Percentiles rank a stretch among this genome's conserved stretches.
Evolutionary conservation across 2,888 invertebrate genomes (phyloP).

Genomic region (Volucella inflata): DNA sequence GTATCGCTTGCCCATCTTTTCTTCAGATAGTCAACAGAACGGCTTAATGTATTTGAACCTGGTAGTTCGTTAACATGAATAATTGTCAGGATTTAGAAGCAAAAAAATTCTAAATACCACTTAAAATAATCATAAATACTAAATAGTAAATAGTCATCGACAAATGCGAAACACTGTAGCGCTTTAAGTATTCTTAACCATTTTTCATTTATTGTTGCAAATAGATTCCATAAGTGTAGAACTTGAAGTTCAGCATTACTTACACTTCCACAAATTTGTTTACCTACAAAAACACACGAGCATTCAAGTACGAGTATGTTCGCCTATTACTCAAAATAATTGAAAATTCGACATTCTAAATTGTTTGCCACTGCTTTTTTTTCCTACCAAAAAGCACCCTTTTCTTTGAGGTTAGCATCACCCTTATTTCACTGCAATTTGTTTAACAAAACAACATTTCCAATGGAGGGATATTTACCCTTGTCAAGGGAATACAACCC

Average conservation of each 20-base stretch:
- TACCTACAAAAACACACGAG: neutral
- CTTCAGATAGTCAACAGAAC: no score
- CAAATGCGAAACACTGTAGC: no score
- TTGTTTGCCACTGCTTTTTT: neutral
- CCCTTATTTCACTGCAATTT: conserved; percentile 76
- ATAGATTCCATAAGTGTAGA: no score
- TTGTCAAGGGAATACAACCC: conserved; percentile 52
- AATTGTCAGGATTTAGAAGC: no score
- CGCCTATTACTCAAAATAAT: conserved; percentile 33
- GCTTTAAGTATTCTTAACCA: no score
- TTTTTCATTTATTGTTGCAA: no score
- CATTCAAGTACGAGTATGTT: conserved; percentile 17
- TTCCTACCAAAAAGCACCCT: neutral
- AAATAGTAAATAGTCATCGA: no score
- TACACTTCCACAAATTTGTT: neutral
- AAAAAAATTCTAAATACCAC: no score
- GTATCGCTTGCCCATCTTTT: no score
- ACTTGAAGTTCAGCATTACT: neutral
- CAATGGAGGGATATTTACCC: conserved; percentile 59
- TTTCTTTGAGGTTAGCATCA: conserved; percentile 25
- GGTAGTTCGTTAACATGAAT: no score
- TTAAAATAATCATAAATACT: no score
- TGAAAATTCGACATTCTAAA: conserved; percentile 54
- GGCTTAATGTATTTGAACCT: no score
- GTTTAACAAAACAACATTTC: conserved; percentile 59